Base-by-base conservation (phyloP, 2,888 invertebrate species). In the Eurytoma californica region DNA sequence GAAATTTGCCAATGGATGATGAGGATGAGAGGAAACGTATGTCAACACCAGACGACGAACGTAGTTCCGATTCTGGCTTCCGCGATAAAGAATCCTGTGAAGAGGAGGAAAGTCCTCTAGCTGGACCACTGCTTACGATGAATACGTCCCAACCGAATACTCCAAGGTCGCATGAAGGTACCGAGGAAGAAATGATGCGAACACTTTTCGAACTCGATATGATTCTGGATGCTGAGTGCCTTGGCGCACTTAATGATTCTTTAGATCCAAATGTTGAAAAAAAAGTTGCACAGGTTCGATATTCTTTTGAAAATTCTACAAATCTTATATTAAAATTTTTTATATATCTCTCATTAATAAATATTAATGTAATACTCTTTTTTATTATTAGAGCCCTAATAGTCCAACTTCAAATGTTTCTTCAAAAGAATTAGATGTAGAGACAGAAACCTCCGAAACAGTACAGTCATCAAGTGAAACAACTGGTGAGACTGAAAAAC, bases 31-130 rank as follows among this genome's bases (percentile, higher is more conserved):
- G 89, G 47, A 90, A 90, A 51, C 90, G 90, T 69, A 84, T 91
- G n/a, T 88, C 90, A 20, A 91, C 91, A 0, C 91, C 91, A 0
- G 91, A 91, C 77, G 91, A 91, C 70, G 91, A 91, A 79, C 86
- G 91, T 28, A 91, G 91, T 80, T 91, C 91, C n/a, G 91, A 91
- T 79, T 91, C 91, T 20, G 91, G 91, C 66, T 91, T 91, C 72
- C 87, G 91, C 16, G 91, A 91, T 78, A 91, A 91, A 81, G 91
- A 91, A 75, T 90, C 90, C 0, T 90, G 88, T 69, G 90, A 90
- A 77, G 90, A 89, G 49, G 90, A 90, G 67, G 90, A 88, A 76
- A 89, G 87, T 69, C 84, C 87, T 49, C 80, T 86, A 39, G 82
- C 86, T 0, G 83, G 85, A 3, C 84, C 84, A 16, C 78, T 84